phyloP scores from a whole-genome alignment of 2,888 invertebrate species.

The Vanessa cardui region DNA sequence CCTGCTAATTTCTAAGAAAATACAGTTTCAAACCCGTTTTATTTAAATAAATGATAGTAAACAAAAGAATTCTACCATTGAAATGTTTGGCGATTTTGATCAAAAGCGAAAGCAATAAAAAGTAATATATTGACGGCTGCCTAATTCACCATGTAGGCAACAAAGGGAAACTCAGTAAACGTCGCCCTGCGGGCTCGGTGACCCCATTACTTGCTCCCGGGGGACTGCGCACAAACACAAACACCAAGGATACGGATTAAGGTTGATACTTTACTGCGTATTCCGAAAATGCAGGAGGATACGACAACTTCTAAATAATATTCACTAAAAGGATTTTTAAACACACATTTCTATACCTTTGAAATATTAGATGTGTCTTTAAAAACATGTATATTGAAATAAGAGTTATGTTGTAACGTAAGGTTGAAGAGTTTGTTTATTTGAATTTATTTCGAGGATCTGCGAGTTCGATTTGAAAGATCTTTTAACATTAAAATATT shows the following conservation, averaged over 20 bases:
- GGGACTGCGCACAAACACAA: conserved; percentile 16
- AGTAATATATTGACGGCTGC: conserved; percentile 12
- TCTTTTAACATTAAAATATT: too few species aligned
- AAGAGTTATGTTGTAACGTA: too few species aligned
- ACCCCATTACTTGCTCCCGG: conserved; percentile 27
- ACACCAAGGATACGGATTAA: conserved; percentile 9
- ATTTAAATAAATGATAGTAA: too few species aligned
- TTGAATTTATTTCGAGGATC: too few species aligned
- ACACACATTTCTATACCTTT: too few species aligned
- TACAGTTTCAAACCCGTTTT: too few species aligned
- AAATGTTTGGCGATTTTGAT: not conserved
- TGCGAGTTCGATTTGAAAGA: too few species aligned
- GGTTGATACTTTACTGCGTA: conserved; percentile 1
- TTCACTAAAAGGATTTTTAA: too few species aligned
- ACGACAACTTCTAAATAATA: not conserved
- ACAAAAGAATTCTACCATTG: too few species aligned
- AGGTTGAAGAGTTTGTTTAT: too few species aligned
- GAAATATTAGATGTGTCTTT: too few species aligned
- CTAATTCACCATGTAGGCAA: conserved; percentile 17
- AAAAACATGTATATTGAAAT: too few species aligned
- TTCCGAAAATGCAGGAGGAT: not conserved
- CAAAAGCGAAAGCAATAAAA: not conserved
- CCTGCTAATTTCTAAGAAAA: not conserved
- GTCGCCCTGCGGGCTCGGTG: conserved; percentile 19
- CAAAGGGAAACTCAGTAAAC: conserved; percentile 19